Base-by-base conservation (phyloP, 2,113 vertebrate genomes). In the Typhlomys cinereus region DNA sequence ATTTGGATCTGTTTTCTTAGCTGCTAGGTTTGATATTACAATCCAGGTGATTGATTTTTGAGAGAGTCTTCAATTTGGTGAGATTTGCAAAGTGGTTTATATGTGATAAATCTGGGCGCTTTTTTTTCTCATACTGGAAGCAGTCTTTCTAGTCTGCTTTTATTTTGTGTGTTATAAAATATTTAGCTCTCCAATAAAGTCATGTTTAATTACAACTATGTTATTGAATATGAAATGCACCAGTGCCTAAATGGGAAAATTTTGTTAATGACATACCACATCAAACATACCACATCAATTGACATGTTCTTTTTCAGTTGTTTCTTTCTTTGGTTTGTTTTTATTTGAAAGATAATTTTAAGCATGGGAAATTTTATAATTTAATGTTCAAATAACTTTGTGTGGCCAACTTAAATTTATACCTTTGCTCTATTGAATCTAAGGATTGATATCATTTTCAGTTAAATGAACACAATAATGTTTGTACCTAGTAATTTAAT, bases 361-460 rank as follows among this genome's bases (percentile, higher is more conserved):
- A 62, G 7, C 57, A 0, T 82, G 52, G 31, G 5, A 66, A 93
- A 73, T 83, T 41, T 0, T 73, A 11, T 85, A 81, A 88, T 2
- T 14, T 61, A 85, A 23, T 89, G 27, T 92, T 89, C 62, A 74
- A 71, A 4, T 71, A 44, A 15, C 4, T 36, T 80, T 85, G 13
- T 81, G 18, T 90, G 52, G 87, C 27, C 75, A 18, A 76, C 46
- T 87, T 90, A 41, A 64, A 83, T 96, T 91, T 89, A 29, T 69
- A 64, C 2, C 1, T 17, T 59, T 70, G 31, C 12, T 57, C 8
- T 75, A 12, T 70, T 91, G 64, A 81, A 79, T 25, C 39, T 69
- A 83, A 85, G 18, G 11, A 31, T 57, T 67, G 39, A 11, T 31
- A 21, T 50, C 18, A 57, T 88, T 79, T 73, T 82, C 50, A 57